phyloP scores from a whole-genome alignment of 2,888 invertebrate genomes.

The Eulithis testata region DNA sequence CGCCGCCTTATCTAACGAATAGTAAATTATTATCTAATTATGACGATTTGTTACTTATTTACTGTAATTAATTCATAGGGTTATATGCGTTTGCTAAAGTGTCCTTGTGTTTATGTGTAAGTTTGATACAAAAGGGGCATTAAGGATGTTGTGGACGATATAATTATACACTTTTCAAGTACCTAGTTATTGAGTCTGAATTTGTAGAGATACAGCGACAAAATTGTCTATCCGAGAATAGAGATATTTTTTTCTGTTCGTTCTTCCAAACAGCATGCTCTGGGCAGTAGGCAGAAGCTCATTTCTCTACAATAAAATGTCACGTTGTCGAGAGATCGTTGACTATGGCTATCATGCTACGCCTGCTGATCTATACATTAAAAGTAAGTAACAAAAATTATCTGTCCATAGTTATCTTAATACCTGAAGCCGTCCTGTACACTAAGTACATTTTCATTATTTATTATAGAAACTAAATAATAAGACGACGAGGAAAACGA shows the following conservation, averaged over 20 bases:
- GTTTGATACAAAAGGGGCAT: conserved; percentile 31
- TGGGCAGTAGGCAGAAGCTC: too few relatives aligned
- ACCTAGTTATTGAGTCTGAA: not conserved
- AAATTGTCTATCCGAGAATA: too few relatives aligned
- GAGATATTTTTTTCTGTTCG: too few relatives aligned
- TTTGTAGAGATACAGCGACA: not conserved
- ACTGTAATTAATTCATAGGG: too few relatives aligned
- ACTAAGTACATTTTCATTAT: conserved; percentile 71
- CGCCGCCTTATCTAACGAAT: too few relatives aligned
- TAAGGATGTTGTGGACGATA: conserved; percentile 66
- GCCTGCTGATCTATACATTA: too few relatives aligned
- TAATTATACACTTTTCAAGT: not conserved
- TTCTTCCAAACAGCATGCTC: too few relatives aligned
- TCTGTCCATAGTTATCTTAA: conserved; percentile 69
- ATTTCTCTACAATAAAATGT: too few relatives aligned
- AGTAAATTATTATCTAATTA: not conserved
- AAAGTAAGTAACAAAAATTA: conserved; percentile 4
- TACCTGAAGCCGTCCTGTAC: conserved; percentile 72
- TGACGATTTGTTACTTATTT: too few relatives aligned
- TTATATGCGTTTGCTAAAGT: not conserved
- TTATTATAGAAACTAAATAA: conserved; percentile 77
- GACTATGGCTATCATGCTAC: too few relatives aligned
- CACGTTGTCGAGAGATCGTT: too few relatives aligned
- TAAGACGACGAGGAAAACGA: conserved; percentile 76
- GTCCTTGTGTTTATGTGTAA: conserved; percentile 7